Base-by-base conservation (phyloP, 1,140 invertebrate species). In the Mya arenaria region DNA sequence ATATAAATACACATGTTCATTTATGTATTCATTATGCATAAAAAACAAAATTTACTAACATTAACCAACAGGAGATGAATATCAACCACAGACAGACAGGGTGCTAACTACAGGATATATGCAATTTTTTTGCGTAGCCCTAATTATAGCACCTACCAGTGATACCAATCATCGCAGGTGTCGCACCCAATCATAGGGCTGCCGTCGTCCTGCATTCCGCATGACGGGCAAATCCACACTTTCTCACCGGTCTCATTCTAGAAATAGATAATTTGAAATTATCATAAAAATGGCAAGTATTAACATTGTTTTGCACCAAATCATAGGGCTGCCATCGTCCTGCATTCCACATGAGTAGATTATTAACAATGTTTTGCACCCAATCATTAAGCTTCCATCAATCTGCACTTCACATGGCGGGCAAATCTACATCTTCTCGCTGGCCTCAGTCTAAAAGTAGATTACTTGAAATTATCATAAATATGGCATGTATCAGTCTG, bases 111-210 rank as follows among this genome's bases (percentile, higher is more conserved):
- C 1, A 23, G n/a, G 19, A 66, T 13, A 36, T 66, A 6, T 19
- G 4, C 58, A 28, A 36, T 75, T 4, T 32, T 37, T 17, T 6
- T 28, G 32, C 32, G 1, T 19, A 58, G n/a, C 6, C 5, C 4
- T 44, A 28, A 10, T 52, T 23, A n/a, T 6, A 4, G 39, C 34
- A 93, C 93, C 94, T 92, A 96, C 97, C 97, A 98, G 93, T 99
- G 97, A 91, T 98, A 99, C 97, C 98, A 99, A n/a, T 97, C 97
- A 93, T 99, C 98, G 93, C 98, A 99, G 58, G 96, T 96, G 93
- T 99, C 98, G 93, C 98, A 99, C 52, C 97, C 98, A 90, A 99
- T 98, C 98, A 99, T 99, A 3, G 98, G 97, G 84, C 96, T 97
- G 13, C 98, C 98, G 94, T 99, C 98, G 93, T 99, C 98, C 81